These are phyloP conservation scores for Dysidea cf. avara DNA, from an alignment of 37 sponge, comb jelly and placozoan genomes.

Conservation along the genomic window DNA sequence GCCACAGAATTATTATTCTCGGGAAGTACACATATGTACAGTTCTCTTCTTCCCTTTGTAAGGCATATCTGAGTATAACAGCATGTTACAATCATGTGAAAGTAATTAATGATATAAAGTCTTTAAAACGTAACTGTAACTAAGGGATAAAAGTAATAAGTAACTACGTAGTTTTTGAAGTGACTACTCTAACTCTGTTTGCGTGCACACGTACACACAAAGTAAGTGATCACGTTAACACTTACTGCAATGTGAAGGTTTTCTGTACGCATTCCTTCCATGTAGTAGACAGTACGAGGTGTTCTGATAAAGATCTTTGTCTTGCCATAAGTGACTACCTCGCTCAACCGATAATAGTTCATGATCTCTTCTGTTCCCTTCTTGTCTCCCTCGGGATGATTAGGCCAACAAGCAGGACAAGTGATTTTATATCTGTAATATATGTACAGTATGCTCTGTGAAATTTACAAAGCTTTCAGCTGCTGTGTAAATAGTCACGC, in stretches of 20 bases:
- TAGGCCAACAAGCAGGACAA: slow-evolving; percentile 34
- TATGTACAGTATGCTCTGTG: not conserved
- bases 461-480: too few relatives aligned
- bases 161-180: not conserved
- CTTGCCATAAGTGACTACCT: slow-evolving; percentile 59
- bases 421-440: slow-evolving; percentile 59
- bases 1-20: too few relatives aligned
- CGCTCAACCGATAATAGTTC: slow-evolving; percentile 26
- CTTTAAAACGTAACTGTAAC: too few relatives aligned
- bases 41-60: too few relatives aligned
- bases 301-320: slow-evolving; percentile 61
- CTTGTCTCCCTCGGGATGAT: not conserved
- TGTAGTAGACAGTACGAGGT: slow-evolving; percentile 51
- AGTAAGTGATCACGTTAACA: slow-evolving; percentile 10
- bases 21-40: too few relatives aligned
- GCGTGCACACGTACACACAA: slow-evolving; percentile 21
- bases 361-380: slow-evolving; percentile 41
- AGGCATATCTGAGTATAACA: too few relatives aligned
- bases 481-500: too few relatives aligned
- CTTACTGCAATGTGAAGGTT: slow-evolving; percentile 15
- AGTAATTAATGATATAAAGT: too few relatives aligned
- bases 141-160: not conserved
- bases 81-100: too few relatives aligned
- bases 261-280: slow-evolving; percentile 51
- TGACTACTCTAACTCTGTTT: not conserved